Evolutionary conservation across 92 coral and sea anemone species (phyloP).

Genomic region (Zoanthus sansibaricus): DNA sequence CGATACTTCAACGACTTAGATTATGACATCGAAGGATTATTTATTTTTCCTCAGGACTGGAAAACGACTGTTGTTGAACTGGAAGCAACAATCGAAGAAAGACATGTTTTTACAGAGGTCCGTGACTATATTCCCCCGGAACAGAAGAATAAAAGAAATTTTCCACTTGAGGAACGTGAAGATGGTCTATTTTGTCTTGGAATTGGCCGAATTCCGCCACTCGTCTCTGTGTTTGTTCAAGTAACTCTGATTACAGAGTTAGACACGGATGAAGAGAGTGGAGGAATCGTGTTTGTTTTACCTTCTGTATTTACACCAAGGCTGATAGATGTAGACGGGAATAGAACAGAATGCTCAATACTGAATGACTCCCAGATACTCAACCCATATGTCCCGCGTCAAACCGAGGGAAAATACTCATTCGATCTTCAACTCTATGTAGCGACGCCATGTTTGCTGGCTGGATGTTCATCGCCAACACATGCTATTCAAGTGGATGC

Average conservation of each 20-base stretch:
- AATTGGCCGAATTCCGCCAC: constrained; percentile 96
- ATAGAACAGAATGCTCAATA: constrained; percentile 41
- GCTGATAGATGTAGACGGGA: constrained; percentile 57
- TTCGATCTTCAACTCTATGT: constrained; percentile 91
- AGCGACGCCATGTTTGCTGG: constrained; percentile 89
- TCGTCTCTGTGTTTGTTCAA: constrained; percentile 84
- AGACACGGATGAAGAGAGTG: constrained; percentile 73
- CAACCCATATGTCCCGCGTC: constrained; percentile 73
- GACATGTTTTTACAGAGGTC: constrained; percentile 79
- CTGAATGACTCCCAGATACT: constrained; percentile 82
- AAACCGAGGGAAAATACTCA: constrained; percentile 85
- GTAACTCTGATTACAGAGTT: constrained; percentile 92
- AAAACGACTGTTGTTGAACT: constrained; percentile 86
- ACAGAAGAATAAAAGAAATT: constrained; percentile 56
- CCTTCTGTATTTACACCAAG: constrained; percentile 95
- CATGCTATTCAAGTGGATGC: constrained; percentile 99
- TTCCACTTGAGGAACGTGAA: constrained; percentile 79
- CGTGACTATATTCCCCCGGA: constrained; percentile 61
- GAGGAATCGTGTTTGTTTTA: constrained; percentile 88
- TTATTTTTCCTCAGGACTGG: constrained; percentile 93
- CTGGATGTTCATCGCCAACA: constrained; percentile 94
- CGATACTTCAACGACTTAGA: constrained; percentile 91
- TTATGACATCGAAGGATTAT: constrained; percentile 84
- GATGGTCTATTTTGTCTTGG: constrained; percentile 83
- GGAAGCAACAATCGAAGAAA: constrained; percentile 89